Evolutionary conservation across 2,113 vertebrate species (phyloP), one percentile per base, ranked within the genome.

Genomic region (Gallinago media): DNA sequence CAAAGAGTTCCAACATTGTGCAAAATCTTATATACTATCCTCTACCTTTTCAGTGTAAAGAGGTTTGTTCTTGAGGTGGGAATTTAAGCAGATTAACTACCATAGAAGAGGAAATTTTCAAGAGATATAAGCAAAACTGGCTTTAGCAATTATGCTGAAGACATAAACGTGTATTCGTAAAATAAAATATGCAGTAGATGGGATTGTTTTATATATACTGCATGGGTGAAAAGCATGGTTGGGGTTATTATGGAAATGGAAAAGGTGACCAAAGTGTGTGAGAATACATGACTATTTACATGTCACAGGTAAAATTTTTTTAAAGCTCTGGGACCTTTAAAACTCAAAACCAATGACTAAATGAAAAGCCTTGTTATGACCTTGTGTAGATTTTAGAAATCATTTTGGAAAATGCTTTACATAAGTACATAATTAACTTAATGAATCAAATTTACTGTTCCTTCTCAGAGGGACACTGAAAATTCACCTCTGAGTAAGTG

Each of bases 371-470:
- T 83, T 89, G 23, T 54, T 90, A 56, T 95, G 91, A 97, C 91
- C 89, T 97, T 94, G 46, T 73, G 66, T 56, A 91, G 50, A 70
- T 76, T 95, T 94, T 79, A 71, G 55, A 93, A 95, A 94, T 58
- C 0, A 34, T 95, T 94, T 79, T 76, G 19, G 36, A 78, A 94
- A 88, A 80, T 77, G 80, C 31, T 91, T 95, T 97, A 70, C 58
- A 80, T 67, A 92, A 91, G 59, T 63, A 84, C 19, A 59, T 75
- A 89, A 88, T 96, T 96, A 91, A 95, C 31, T 75, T 93, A 96
- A 95, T 92, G 77, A 96, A 88, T 96, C 81, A 96, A 86, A 87
- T 95, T 94, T 94, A 85, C 66, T 62, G 32, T 73, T 85, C 34
- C 29, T 56, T 92, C 83, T 87, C 88, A 79, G 42, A 80, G 79